Evolutionary conservation across 1,140 invertebrate species (phyloP), one percentile per base, ranked within the genome.

Genomic region (Acyrthosiphon pisum): DNA sequence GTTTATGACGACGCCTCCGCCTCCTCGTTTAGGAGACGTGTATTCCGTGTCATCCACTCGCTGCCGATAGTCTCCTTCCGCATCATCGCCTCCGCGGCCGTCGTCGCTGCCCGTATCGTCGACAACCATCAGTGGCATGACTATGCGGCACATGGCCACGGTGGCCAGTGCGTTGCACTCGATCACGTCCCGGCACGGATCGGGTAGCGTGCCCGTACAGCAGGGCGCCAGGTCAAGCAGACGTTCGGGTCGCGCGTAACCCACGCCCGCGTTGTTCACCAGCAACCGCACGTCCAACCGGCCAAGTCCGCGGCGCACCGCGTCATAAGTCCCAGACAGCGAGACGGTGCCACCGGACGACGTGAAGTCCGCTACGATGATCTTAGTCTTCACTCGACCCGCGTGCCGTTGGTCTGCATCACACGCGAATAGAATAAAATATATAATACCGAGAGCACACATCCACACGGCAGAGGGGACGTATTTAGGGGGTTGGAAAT

Each of bases 231-330:
- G 95, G n/a, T 97, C 96, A 1, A 97, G 95, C 95, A 98, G 98
- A 94, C 97, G 97, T 94, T 98, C 97, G 0, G 99, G 99, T 95
- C 98, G 97, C 0, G 97, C 95, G 95, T 99, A 99, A 91, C 97
- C 98, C 94, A 98, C 97, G 18, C 99, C 99, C 1, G 99, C 99
- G 96, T 99, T 99, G 95, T 99, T 99, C 7, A 99, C 96, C 22
- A 99, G 96, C n/a, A 99, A 97, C 1, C 98, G 98, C 93, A 99
- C 97, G 95, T 99, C 98, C 6, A 99, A 95, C 4, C 96, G 97
- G 22, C 95, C 95, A 20, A 99, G 96, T 93, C 97, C 96, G 46
- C 26, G 44, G 4, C 86, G 86, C 26, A 87, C 46, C 26, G 11
- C 46, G 86, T 87, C 26, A 44, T 87, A 87, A 3, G 44, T n/a